Evolutionary conservation across 2,888 invertebrate species (phyloP).

Genomic region (Drosophila maculinotata): DNA sequence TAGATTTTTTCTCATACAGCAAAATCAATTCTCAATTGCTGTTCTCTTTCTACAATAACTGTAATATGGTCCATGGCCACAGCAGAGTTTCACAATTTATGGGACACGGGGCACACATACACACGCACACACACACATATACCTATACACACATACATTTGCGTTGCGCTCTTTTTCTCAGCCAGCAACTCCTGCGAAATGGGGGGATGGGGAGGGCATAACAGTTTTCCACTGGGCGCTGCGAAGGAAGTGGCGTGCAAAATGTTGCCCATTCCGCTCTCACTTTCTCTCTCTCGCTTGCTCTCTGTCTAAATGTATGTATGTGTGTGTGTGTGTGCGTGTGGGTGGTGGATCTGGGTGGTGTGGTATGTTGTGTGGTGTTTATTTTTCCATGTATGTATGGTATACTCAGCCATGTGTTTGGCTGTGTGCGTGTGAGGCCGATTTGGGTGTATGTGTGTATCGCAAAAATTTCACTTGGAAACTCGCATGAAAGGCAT

Average conservation of each 20-base stretch:
- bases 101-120: slow-evolving; percentile 67
- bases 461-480: slow-evolving; percentile 73
- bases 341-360: slow-evolving; percentile 47
- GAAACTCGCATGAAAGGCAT: slow-evolving; percentile 71
- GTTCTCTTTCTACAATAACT: slow-evolving; percentile 63
- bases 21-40: slow-evolving; percentile 70
- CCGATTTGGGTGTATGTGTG: slow-evolving; percentile 56
- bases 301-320: slow-evolving; percentile 19
- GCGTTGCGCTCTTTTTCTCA: slow-evolving; percentile 69
- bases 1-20: slow-evolving; percentile 41
- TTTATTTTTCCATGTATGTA: slow-evolving; percentile 53
- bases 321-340: slow-evolving; percentile 37
- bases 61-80: slow-evolving; percentile 78
- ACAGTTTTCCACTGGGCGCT: slow-evolving; percentile 54
- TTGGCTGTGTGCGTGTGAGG: slow-evolving; percentile 42
- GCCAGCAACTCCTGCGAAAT: slow-evolving; percentile 58
- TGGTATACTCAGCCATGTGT: slow-evolving; percentile 40
- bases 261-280: slow-evolving; percentile 55
- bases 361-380: slow-evolving; percentile 54
- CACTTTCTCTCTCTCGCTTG: slow-evolving; percentile 17
- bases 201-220: slow-evolving; percentile 57
- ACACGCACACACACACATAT: slow-evolving; percentile 23
- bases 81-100: slow-evolving; percentile 74
- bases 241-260: slow-evolving; percentile 74
- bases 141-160: slow-evolving; percentile 43